Conservation (phyloP, 2,113 vertebrate genomes). For the Lynx canadensis region DNA sequence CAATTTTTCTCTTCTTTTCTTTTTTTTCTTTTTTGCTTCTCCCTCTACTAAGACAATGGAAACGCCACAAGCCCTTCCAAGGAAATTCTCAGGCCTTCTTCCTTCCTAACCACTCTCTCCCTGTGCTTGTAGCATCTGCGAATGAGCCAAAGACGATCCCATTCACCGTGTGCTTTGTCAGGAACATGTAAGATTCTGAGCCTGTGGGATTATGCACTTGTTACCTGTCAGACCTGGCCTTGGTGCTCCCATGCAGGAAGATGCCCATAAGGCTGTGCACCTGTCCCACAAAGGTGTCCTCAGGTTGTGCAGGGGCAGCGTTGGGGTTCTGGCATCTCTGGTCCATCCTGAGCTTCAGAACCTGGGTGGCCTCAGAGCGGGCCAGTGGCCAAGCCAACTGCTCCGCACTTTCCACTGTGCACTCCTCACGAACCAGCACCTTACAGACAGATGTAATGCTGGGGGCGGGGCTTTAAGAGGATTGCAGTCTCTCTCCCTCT, state of each 20-base stretch:
- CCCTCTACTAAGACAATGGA: not conserved
- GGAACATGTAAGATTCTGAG: no score
- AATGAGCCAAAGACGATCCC: fast-evolving
- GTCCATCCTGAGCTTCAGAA: not conserved
- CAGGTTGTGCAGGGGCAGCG: no score
- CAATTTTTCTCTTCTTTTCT: not conserved
- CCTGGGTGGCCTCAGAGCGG: not conserved
- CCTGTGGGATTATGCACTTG: not conserved
- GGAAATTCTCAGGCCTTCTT: not conserved
- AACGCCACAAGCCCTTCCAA: not conserved
- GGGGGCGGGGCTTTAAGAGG: not conserved
- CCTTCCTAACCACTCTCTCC: not conserved
- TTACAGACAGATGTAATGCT: not conserved
- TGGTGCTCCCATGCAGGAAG: not conserved
- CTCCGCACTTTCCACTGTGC: not conserved
- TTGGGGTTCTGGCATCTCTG: not conserved
- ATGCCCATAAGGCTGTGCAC: not conserved
- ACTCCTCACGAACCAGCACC: not conserved
- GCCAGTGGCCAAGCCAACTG: not conserved
- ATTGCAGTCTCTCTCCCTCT: no score
- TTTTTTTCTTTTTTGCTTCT: not conserved
- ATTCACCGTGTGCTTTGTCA: not conserved
- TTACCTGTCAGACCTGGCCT: not conserved
- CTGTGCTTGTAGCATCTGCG: not conserved
- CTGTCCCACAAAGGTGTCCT: not conserved